phyloP scores from a whole-genome alignment of 1,140 invertebrate species.

The Drosophila kurseongensis region DNA sequence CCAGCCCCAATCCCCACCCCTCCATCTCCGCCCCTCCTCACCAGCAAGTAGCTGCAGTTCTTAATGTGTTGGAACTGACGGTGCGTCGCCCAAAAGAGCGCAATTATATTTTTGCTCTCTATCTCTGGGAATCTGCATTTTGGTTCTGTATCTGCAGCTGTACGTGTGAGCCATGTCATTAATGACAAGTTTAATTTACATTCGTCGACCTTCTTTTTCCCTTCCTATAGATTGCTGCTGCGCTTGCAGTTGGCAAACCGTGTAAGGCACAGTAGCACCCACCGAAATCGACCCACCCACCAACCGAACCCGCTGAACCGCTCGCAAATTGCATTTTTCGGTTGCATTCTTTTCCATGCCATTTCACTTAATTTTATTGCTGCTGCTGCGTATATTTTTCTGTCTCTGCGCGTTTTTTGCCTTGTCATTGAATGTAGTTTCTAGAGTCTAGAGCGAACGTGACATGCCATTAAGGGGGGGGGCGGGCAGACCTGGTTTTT shows the following conservation, averaged over 20 bases:
- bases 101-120: slow-evolving; percentile 48
- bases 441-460: slow-evolving; percentile 65
- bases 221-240: slow-evolving; percentile 39
- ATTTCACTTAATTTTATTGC: slow-evolving; percentile 72
- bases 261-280: slow-evolving; percentile 24
- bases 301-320: slow-evolving; percentile 40
- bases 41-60: slow-evolving; percentile 63
- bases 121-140: slow-evolving; percentile 14
- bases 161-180: slow-evolving; percentile 47
- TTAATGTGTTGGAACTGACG: slow-evolving; percentile 44
- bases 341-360: slow-evolving; percentile 58
- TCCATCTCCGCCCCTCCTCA: slow-evolving; percentile 6
- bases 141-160: slow-evolving; percentile 1
- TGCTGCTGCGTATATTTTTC: slow-evolving; percentile 60
- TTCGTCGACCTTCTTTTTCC: slow-evolving; percentile 11
- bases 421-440: slow-evolving; percentile 65
- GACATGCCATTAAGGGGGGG: slow-evolving; percentile 57
- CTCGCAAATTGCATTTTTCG: slow-evolving; percentile 59
- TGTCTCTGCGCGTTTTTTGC: slow-evolving; percentile 33
- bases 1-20: slow-evolving; percentile 26
- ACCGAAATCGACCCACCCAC: slow-evolving; percentile 10
- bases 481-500: slow-evolving; percentile 2
- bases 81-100: slow-evolving; percentile 36
- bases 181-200: slow-evolving; percentile 73
- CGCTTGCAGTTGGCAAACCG: slow-evolving; percentile 70